phyloP scores from a whole-genome alignment of 2,888 invertebrate species.

The Acanthacorydalis orientalis region DNA sequence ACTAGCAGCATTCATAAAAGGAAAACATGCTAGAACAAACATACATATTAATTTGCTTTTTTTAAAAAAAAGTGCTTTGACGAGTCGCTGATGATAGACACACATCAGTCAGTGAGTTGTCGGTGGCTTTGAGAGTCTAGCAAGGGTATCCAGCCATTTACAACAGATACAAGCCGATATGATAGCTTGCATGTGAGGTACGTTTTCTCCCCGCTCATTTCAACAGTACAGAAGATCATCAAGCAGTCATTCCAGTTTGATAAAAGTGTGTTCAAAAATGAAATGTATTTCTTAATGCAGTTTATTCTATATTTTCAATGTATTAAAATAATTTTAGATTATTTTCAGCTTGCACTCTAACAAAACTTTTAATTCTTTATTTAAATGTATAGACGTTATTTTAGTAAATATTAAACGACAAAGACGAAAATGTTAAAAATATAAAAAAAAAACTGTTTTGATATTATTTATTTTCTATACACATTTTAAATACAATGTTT shows the following conservation, averaged over 20 bases:
- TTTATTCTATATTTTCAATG: background rate
- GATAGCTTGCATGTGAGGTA: constrained; percentile 6
- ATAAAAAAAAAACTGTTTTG: too few relatives aligned
- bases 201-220: background rate
- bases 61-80: background rate
- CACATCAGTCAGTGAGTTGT: constrained; percentile 5
- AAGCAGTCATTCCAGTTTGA: background rate
- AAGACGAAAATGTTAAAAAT: background rate
- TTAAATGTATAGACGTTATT: too few relatives aligned
- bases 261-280: background rate
- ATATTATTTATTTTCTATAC: too few relatives aligned
- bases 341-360: too few relatives aligned
- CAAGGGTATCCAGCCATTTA: constrained; percentile 8
- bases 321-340: too few relatives aligned
- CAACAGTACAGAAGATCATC: constrained; percentile 2
- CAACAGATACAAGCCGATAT: constrained; percentile 8
- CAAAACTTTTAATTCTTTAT: too few relatives aligned
- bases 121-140: constrained; percentile 6
- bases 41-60: too few relatives aligned
- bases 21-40: too few relatives aligned
- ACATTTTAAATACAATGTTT: too few relatives aligned
- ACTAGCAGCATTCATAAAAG: too few relatives aligned
- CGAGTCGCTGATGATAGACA: constrained; percentile 4
- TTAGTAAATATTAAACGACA: too few relatives aligned
- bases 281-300: background rate